phyloP scores from a whole-genome alignment of 2,888 invertebrate species.

The Athripsodes cinereus region DNA sequence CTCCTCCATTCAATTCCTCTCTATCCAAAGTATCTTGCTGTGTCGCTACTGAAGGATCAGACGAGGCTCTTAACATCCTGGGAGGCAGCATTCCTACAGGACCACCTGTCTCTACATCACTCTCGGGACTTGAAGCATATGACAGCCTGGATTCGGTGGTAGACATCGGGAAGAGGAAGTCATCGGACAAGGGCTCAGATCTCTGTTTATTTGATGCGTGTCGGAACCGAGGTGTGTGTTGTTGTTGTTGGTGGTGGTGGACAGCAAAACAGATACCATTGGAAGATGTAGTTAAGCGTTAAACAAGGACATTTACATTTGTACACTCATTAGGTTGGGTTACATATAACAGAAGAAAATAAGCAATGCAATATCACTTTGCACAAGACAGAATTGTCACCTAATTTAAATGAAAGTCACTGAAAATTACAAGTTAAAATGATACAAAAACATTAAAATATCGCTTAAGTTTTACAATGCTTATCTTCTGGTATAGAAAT shows the following conservation, averaged over 20 bases:
- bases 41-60: slow-evolving; percentile 91
- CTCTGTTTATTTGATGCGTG: slow-evolving; percentile 56
- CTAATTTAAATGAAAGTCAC: no score
- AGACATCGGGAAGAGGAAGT: slow-evolving; percentile 98
- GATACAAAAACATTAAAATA: neutral
- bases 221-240: slow-evolving; percentile 3
- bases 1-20: slow-evolving; percentile 53
- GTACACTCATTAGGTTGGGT: neutral
- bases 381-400: no score
- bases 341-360: no score
- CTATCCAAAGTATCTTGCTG: slow-evolving; percentile 79
- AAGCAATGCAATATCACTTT: no score
- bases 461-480: no score
- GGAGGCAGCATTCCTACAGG: slow-evolving; percentile 78
- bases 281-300: slow-evolving; percentile 24
- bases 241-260: neutral
- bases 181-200: slow-evolving; percentile 94
- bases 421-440: neutral
- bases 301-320: slow-evolving; percentile 10
- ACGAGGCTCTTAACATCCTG: slow-evolving; percentile 74
- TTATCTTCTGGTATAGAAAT: no score
- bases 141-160: slow-evolving; percentile 78
- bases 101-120: slow-evolving; percentile 73
- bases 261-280: slow-evolving; percentile 19
- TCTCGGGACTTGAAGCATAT: slow-evolving; percentile 94